phyloP scores from a whole-genome alignment of 2,888 invertebrate genomes.

The Flexamia atlantica region DNA sequence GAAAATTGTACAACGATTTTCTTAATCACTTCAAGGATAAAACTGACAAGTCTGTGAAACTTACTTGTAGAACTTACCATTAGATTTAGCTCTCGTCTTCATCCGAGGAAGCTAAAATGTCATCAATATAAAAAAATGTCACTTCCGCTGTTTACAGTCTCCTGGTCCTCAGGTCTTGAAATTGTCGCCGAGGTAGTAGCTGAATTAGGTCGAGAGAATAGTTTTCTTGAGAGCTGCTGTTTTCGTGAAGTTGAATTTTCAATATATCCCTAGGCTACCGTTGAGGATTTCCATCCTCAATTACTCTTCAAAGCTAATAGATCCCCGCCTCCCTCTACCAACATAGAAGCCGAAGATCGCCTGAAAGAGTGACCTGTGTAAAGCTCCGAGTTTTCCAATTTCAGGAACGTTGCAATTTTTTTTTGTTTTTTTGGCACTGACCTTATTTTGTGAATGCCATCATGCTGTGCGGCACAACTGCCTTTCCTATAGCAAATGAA shows the following conservation, averaged over 20 bases:
- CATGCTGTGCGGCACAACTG: conserved; percentile 26
- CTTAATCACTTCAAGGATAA: no score
- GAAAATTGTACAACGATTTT: no score
- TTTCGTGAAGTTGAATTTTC: background rate
- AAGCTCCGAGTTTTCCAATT: conserved; percentile 65
- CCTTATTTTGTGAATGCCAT: conserved; percentile 44
- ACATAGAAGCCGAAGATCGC: conserved; percentile 41
- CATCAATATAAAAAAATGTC: conserved; percentile 17
- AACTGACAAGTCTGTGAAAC: no score
- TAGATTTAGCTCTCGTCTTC: no score
- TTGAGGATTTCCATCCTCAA: conserved; percentile 40
- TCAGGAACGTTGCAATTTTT: conserved; percentile 39
- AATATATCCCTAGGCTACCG: conserved; percentile 43
- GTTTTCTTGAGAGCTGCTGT: conserved; percentile 6
- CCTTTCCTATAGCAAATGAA: conserved; percentile 52
- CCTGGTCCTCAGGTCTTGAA: background rate
- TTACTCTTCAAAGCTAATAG: conserved; percentile 26
- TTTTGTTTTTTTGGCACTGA: conserved; percentile 58
- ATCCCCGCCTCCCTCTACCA: conserved; percentile 52
- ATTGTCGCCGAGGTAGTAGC: background rate
- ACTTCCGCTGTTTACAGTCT: background rate
- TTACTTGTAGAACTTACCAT: no score
- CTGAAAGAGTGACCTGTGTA: conserved; percentile 12
- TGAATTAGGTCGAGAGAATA: background rate
- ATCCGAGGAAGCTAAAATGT: no score